phyloP scores from a whole-genome alignment of 2,888 invertebrate genomes.

The Brachyptera risi region DNA sequence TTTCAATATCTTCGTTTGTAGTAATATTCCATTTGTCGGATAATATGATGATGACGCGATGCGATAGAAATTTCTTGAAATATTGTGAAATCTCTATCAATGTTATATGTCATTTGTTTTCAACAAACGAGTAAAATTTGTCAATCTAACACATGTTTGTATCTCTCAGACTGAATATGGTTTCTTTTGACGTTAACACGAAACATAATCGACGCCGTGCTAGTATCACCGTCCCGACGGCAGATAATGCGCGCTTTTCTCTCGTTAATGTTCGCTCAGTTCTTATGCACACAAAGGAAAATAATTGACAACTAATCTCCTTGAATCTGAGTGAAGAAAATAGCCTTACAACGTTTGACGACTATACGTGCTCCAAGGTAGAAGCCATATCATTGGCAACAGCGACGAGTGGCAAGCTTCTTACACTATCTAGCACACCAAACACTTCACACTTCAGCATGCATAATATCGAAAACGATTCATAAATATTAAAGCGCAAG shows the following conservation, averaged over 20 bases:
- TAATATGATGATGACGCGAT: too few relatives aligned
- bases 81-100: too few relatives aligned
- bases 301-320: slow-evolving; percentile 21
- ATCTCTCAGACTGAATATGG: too few relatives aligned
- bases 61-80: too few relatives aligned
- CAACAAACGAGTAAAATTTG: too few relatives aligned
- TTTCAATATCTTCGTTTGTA: too few relatives aligned
- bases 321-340: slow-evolving; percentile 8
- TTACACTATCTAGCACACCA: neutral
- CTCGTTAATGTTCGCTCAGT: slow-evolving; percentile 8
- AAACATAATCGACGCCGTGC: neutral
- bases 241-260: slow-evolving; percentile 8
- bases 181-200: neutral
- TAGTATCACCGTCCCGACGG: neutral
- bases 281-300: slow-evolving; percentile 20
- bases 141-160: too few relatives aligned
- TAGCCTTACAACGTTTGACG: slow-evolving; percentile 12
- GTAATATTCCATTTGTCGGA: too few relatives aligned
- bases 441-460: neutral
- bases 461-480: too few relatives aligned
- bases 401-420: too few relatives aligned
- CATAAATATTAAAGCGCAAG: too few relatives aligned
- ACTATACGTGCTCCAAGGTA: slow-evolving; percentile 4
- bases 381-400: neutral
- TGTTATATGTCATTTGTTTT: too few relatives aligned